phyloP scores from a whole-genome alignment of 2,888 invertebrate genomes.

The Tortricodes alternella region DNA sequence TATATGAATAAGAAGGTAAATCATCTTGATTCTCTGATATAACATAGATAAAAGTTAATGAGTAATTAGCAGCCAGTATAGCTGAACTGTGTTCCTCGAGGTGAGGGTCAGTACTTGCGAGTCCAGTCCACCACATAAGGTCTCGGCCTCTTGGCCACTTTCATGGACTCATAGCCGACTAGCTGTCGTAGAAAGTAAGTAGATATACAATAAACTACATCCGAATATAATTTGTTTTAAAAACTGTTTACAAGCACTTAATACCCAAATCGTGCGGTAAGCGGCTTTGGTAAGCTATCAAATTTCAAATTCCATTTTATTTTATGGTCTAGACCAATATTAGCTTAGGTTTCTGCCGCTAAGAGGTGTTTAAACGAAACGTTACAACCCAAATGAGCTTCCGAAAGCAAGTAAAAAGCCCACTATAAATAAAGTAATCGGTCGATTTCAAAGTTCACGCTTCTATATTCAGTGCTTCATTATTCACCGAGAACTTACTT shows the following conservation, averaged over 20 bases:
- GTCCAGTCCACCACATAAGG: background rate
- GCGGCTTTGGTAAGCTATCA: background rate
- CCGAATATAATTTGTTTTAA: background rate
- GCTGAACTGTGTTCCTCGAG: no score
- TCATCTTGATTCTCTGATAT: no score
- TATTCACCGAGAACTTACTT: no score
- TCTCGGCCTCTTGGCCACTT: background rate
- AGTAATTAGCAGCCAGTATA: no score
- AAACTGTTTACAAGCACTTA: background rate
- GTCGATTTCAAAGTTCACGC: no score
- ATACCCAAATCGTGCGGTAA: background rate
- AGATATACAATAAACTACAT: background rate
- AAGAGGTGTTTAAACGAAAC: conserved; percentile 8
- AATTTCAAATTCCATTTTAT: conserved; percentile 14
- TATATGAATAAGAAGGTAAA: no score
- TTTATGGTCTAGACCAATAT: conserved; percentile 6
- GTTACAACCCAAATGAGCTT: conserved; percentile 5
- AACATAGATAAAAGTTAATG: no score
- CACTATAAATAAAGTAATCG: background rate
- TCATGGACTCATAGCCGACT: background rate
- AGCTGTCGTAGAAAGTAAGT: no score
- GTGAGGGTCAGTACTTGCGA: no score
- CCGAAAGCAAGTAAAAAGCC: background rate
- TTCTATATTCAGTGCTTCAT: no score
- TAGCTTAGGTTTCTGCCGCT: conserved; percentile 9